Evolutionary conservation across 92 coral and sea anemone species (phyloP).

Genomic region (Zoanthus sansibaricus): DNA sequence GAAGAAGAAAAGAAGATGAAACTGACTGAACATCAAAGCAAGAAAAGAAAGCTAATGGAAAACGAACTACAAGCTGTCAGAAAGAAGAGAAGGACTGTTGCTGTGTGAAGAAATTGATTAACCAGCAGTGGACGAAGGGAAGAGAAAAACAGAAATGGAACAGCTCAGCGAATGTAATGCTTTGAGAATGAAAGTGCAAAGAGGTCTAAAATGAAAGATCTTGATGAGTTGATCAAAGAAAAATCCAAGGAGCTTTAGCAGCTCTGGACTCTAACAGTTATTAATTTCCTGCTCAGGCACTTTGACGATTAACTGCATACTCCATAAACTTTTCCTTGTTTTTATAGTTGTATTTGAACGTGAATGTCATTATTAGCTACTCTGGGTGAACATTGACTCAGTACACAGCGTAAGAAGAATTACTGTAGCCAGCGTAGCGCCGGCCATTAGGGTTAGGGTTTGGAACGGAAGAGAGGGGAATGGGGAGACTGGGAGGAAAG

Average conservation of each 20-base stretch:
- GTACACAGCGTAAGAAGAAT: background rate
- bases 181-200: slow-evolving; percentile 4
- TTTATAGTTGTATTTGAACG: background rate
- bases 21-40: slow-evolving; percentile 32
- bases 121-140: slow-evolving; percentile 27
- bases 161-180: slow-evolving; percentile 36
- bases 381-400: slow-evolving; percentile 12
- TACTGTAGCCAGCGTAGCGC: background rate
- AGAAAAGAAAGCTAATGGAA: slow-evolving; percentile 37
- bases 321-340: slow-evolving; percentile 2
- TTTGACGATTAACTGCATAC: slow-evolving; percentile 20
- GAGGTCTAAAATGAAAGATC: slow-evolving; percentile 27
- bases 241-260: slow-evolving; percentile 20
- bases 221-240: slow-evolving; percentile 29
- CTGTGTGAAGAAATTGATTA: slow-evolving; percentile 28
- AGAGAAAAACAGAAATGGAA: slow-evolving; percentile 10
- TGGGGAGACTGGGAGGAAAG: no score
- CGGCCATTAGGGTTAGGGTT: no score
- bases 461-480: no score
- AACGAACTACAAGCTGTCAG: slow-evolving; percentile 12
- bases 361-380: background rate
- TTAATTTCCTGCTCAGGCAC: slow-evolving; percentile 27
- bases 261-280: slow-evolving; percentile 8
- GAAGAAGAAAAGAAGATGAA: slow-evolving; percentile 34
- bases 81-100: slow-evolving; percentile 31